A percentile compares a stretch with the other conserved stretches of the same genome.
These are phyloP conservation scores for Isichthys henryi DNA, from an alignment of 2,113 vertebrate genomes.

Conservation along the genomic window DNA sequence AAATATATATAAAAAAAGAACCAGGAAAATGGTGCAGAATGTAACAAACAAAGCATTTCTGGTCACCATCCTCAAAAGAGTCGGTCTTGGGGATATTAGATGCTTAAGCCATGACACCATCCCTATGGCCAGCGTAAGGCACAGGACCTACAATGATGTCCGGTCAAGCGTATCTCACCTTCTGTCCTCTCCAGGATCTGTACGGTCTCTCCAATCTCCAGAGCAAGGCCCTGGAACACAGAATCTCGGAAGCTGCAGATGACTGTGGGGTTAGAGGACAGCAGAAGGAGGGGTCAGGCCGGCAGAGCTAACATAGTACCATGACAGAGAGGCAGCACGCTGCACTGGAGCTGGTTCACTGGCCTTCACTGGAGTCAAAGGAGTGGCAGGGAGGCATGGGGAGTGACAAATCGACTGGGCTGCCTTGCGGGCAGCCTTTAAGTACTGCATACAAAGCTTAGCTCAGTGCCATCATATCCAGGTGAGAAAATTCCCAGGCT, in stretches of 20 bases:
- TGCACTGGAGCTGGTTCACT: background rate
- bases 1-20: background rate
- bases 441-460: background rate
- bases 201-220: constrained; percentile 95
- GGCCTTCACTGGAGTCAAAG: background rate
- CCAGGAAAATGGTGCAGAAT: background rate
- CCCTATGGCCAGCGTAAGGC: background rate
- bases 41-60: background rate
- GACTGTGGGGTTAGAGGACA: constrained; percentile 55
- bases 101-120: background rate
- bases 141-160: background rate
- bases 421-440: background rate
- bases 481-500: background rate
- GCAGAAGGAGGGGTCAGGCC: constrained; percentile 13
- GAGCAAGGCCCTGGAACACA: constrained; percentile 81
- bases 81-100: background rate
- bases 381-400: background rate
- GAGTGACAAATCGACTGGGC: background rate
- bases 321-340: background rate
- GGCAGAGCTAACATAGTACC: background rate
- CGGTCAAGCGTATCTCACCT: constrained; percentile 56
- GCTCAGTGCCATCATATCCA: background rate
- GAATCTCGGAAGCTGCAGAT: constrained; percentile 92
- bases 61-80: background rate
- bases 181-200: constrained; percentile 97